Conservation (phyloP, 1,140 invertebrate genomes). For the Drosophila kanapiae region DNA sequence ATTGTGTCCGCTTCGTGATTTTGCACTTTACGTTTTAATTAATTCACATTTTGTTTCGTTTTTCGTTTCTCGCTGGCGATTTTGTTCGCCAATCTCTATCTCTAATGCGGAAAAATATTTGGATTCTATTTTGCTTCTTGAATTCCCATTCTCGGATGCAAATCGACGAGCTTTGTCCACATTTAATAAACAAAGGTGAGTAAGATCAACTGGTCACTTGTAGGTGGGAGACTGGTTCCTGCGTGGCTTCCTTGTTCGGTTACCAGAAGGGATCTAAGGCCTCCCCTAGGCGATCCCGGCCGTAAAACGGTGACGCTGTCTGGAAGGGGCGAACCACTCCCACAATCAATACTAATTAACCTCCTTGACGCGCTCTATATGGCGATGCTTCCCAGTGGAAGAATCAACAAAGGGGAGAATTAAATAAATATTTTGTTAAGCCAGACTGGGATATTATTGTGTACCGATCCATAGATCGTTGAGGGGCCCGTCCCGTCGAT, state of each 20-base stretch:
- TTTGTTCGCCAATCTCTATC: conserved; percentile 4
- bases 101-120: conserved; percentile 42
- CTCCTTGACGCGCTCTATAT: conserved; percentile 63
- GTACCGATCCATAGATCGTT: background rate
- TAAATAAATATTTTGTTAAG: conserved; percentile 64
- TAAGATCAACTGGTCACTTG: conserved; percentile 10
- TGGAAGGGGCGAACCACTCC: conserved; percentile 37
- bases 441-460: conserved; percentile 12
- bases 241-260: conserved; percentile 30
- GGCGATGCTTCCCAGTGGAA: conserved; percentile 29
- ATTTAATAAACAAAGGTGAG: conserved; percentile 52
- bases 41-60: conserved; percentile 33
- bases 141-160: conserved; percentile 14
- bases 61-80: background rate
- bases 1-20: conserved; percentile 23
- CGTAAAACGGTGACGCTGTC: background rate
- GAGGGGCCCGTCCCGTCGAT: conserved; percentile 33
- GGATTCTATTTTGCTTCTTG: conserved; percentile 3
- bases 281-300: background rate
- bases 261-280: background rate
- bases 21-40: conserved; percentile 52
- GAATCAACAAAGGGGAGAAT: conserved; percentile 27
- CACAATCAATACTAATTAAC: conserved; percentile 71
- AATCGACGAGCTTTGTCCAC: conserved; percentile 1
- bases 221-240: conserved; percentile 17